phyloP scores from a whole-genome alignment of 2,888 invertebrate species.

The Zaprionus lineosus region DNA sequence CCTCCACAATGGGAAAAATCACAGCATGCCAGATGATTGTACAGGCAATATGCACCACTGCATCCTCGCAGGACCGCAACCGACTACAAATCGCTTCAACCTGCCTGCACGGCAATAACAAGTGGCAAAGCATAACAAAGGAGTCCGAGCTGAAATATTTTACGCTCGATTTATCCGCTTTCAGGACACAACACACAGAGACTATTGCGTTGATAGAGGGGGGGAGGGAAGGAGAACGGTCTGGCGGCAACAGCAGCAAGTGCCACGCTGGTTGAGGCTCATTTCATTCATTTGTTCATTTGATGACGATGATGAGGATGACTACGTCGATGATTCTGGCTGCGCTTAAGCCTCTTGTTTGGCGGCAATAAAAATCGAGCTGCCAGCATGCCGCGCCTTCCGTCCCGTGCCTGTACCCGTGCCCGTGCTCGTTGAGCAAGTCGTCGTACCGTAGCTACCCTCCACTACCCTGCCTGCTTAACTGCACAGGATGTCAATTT shows the following conservation, averaged over 20 bases:
- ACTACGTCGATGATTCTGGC: conserved; percentile 36
- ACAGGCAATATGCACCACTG: conserved; percentile 34
- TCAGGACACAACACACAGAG: conserved; percentile 12
- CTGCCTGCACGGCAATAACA: conserved; percentile 50
- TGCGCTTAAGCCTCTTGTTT: conserved; percentile 80
- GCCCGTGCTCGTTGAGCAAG: conserved; percentile 29
- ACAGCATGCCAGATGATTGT: conserved; percentile 58
- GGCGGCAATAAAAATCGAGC: conserved; percentile 80
- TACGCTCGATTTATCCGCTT: conserved; percentile 81
- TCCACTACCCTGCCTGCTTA: conserved; percentile 28
- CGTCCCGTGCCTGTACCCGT: conserved; percentile 35
- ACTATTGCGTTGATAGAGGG: neutral
- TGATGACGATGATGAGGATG: conserved; percentile 55
- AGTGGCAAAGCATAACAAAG: conserved; percentile 59
- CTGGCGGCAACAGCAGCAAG: conserved; percentile 36
- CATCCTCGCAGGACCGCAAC: conserved; percentile 36
- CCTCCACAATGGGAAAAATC: conserved; percentile 65
- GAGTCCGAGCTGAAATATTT: conserved; percentile 78
- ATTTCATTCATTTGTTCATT: conserved; percentile 79
- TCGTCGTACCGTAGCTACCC: conserved; percentile 17
- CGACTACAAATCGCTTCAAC: conserved; percentile 56
- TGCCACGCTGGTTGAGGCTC: conserved; percentile 62
- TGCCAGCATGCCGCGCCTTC: too few relatives aligned
- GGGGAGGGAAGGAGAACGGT: neutral
- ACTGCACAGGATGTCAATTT: conserved; percentile 72